Evolutionary conservation across 2,113 vertebrate species (phyloP), one percentile per base, ranked within the genome.

Genomic region (Pipa parva): DNA sequence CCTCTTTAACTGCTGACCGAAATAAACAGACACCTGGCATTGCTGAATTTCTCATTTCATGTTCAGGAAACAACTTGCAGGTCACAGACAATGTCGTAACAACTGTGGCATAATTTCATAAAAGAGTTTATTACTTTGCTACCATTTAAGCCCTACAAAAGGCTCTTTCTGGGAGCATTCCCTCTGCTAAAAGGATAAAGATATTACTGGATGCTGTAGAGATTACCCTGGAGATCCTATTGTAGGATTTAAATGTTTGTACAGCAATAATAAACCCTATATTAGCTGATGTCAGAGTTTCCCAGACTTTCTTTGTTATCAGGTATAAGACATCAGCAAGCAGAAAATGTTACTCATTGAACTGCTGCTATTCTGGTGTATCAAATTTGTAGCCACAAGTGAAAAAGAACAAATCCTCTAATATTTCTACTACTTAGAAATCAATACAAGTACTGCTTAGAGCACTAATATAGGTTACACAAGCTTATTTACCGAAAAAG

Each of bases 181-280:
- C 45, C 64, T 37, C 13, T 56, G 39, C 50, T 59, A 68, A 68
- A 56, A 51, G 64, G 45, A 59, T 28, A 56, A 58, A 48, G 56
- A 68, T 59, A 68, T 59, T 51, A 68, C 29, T 59, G 64, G n/a
- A 59, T 58, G 56, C 64, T 59, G 42, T 37, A 56, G 12, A 29
- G 54, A 68, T 59, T 59, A 31, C 64, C 64, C 22, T 59, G 64
- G 64, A 51, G 64, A 68, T 68, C 56, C 64, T 46, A 68, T 68
- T 68, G 56, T 68, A 12, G 24, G 46, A 51, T 36, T 36, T 51
- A 25, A 59, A 59, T 68, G 64, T 68, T 68, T 68, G 64, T 58
- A 59, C 64, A 51, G 64, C 64, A 39, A 68, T 68, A 58, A 68
- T 59, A 59, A 59, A 59, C 64, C 45, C 15, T 56, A 39, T 68